A percentile compares a stretch with the other conserved stretches of the same genome.
Evolutionary conservation across 2,797 vertebrate genomes (phyloP).

Genomic region (Phaenicophaeus curvirostris): DNA sequence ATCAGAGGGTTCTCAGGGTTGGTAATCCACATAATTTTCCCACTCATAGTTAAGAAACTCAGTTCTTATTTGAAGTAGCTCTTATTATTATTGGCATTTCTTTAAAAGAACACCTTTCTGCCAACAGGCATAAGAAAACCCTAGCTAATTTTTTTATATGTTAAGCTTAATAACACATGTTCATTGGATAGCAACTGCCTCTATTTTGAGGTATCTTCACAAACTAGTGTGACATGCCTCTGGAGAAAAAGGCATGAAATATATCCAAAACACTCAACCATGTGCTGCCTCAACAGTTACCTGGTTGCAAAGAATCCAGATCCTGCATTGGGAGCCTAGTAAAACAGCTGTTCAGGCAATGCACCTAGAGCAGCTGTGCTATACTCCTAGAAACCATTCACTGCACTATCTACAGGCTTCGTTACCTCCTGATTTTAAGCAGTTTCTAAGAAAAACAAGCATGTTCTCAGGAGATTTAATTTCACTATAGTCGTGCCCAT

Average conservation of each 20-base stretch:
- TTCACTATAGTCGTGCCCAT: background rate
- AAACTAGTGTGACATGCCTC: background rate
- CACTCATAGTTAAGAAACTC: constrained; percentile 38
- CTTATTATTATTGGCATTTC: constrained; percentile 54
- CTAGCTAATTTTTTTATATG: constrained; percentile 22
- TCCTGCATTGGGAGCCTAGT: background rate
- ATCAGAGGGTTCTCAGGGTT: constrained; percentile 49
- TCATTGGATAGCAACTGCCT: constrained; percentile 30
- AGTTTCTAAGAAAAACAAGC: background rate
- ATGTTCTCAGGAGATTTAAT: background rate
- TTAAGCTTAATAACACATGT: constrained; percentile 35
- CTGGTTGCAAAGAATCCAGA: background rate
- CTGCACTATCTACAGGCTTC: background rate
- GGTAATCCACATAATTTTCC: constrained; percentile 68
- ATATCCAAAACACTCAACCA: constrained; percentile 25
- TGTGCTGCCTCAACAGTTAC: constrained; percentile 27
- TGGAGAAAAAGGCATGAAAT: background rate
- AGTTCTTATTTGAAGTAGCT: constrained; percentile 44
- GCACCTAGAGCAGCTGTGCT: background rate
- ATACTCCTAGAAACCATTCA: background rate
- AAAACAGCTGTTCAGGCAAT: background rate
- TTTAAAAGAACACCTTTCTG: constrained; percentile 47
- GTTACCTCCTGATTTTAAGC: background rate
- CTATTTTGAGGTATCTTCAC: constrained; percentile 27
- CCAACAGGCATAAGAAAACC: constrained; percentile 42